Percentiles rank a stretch among this genome's conserved stretches.
These are phyloP conservation scores for Fissipunctia ypsillon DNA, from an alignment of 2,888 invertebrate genomes.

Conservation along the genomic window DNA sequence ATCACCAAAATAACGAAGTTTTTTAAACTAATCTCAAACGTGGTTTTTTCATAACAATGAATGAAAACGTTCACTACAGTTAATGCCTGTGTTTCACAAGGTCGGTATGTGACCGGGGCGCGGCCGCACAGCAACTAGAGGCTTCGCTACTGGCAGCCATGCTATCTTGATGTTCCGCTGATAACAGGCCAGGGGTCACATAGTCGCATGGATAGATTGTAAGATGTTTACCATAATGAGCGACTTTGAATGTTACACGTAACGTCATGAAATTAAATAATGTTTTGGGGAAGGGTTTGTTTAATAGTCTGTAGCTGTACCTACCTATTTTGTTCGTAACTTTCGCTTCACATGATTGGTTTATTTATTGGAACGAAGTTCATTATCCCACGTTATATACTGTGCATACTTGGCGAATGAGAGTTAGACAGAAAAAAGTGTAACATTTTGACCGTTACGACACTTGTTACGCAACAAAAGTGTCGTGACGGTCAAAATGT, in stretches of 20 bases:
- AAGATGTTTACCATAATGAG: conserved; percentile 52
- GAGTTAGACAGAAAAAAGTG: too few relatives aligned
- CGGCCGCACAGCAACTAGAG: conserved; percentile 33
- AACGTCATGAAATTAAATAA: neutral
- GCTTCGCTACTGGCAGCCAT: conserved; percentile 44
- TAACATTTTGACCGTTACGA: too few relatives aligned
- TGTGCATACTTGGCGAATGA: too few relatives aligned
- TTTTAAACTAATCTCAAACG: conserved; percentile 7
- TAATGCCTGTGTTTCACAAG: conserved; percentile 29
- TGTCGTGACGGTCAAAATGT: too few relatives aligned
- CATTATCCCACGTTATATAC: too few relatives aligned
- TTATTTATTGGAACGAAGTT: too few relatives aligned
- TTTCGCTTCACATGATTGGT: too few relatives aligned
- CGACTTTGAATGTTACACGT: conserved; percentile 25
- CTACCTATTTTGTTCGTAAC: neutral
- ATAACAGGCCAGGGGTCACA: conserved; percentile 46
- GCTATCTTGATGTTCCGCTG: conserved; percentile 54
- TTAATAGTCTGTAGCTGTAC: too few relatives aligned
- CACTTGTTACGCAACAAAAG: too few relatives aligned
- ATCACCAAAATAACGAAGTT: neutral
- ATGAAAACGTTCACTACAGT: conserved; percentile 18
- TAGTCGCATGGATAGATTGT: conserved; percentile 31
- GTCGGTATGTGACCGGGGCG: conserved; percentile 62
- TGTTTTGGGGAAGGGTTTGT: neutral
- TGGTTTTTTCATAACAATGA: conserved; percentile 32